phyloP scores from a whole-genome alignment of 2,797 vertebrate genomes.

The Onychomys arenicola region DNA sequence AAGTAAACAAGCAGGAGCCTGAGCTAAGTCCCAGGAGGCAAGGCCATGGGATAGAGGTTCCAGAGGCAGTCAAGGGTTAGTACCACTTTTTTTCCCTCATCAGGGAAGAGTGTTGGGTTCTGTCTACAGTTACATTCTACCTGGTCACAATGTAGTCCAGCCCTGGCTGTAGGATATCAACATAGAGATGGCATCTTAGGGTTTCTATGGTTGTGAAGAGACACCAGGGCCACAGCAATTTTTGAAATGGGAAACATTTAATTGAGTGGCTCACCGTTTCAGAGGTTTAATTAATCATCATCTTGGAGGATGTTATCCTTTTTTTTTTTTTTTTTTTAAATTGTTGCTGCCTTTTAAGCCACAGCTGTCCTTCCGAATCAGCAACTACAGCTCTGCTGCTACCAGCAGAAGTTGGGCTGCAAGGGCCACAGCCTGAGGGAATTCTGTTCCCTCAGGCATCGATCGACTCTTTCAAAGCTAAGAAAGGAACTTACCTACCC shows the following conservation, averaged over 20 bases:
- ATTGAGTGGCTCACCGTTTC: neutral
- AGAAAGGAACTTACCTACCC: too few relatives aligned
- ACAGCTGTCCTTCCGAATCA: too few relatives aligned
- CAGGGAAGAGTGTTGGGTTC: neutral
- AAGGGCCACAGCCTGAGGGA: too few relatives aligned
- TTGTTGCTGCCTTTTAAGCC: too few relatives aligned
- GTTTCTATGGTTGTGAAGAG: neutral
- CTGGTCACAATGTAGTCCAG: neutral
- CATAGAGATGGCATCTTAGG: neutral
- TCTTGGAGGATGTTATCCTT: too few relatives aligned
- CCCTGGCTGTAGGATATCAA: neutral
- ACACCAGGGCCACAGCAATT: neutral
- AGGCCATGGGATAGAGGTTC: neutral
- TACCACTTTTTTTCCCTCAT: neutral
- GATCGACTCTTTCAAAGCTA: too few relatives aligned
- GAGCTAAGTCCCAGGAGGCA: neutral
- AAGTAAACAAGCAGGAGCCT: neutral
- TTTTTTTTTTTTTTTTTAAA: too few relatives aligned
- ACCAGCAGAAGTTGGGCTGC: too few relatives aligned
- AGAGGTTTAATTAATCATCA: neutral
- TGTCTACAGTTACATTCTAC: constrained; percentile 46
- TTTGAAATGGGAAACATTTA: neutral
- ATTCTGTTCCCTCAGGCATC: too few relatives aligned
- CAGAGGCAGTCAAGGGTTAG: neutral
- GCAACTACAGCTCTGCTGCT: too few relatives aligned